Conservation (phyloP, 2,888 invertebrate genomes). For the Stomorhina lunata region DNA sequence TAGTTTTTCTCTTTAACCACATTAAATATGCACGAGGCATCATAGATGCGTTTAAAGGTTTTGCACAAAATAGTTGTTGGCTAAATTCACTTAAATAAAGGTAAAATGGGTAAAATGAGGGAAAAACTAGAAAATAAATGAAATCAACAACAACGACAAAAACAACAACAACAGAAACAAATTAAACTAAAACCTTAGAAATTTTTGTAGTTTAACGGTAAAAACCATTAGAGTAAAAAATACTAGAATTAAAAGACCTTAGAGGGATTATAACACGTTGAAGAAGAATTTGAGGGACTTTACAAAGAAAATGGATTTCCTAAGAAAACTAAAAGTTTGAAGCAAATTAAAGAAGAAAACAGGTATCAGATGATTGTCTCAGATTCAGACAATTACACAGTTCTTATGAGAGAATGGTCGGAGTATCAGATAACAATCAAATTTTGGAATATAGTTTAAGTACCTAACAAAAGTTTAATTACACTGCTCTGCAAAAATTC, state of each 20-base stretch:
- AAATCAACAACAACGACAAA: background rate
- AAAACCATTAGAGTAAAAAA: conserved; percentile 2
- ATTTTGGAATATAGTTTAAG: too few relatives aligned
- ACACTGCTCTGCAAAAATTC: too few relatives aligned
- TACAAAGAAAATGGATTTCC: too few relatives aligned
- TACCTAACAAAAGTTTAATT: too few relatives aligned
- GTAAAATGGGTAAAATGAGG: background rate
- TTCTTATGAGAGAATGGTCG: too few relatives aligned
- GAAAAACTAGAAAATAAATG: conserved; percentile 6
- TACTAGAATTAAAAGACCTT: background rate
- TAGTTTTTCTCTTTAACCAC: background rate
- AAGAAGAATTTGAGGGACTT: background rate
- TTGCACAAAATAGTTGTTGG: background rate
- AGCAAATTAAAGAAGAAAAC: too few relatives aligned
- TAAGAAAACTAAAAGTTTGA: too few relatives aligned
- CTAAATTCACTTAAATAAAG: conserved; percentile 13
- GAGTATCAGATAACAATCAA: too few relatives aligned
- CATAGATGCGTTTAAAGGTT: conserved; percentile 30
- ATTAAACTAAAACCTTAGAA: background rate
- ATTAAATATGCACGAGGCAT: conserved; percentile 23
- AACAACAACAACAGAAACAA: background rate
- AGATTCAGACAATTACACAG: too few relatives aligned
- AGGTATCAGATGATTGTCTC: too few relatives aligned
- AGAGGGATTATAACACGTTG: background rate
- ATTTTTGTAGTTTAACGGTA: conserved; percentile 7